Evolutionary conservation across 2,888 invertebrate genomes (phyloP), one percentile per base, ranked within the genome.

Genomic region (Panorpa germanica): DNA sequence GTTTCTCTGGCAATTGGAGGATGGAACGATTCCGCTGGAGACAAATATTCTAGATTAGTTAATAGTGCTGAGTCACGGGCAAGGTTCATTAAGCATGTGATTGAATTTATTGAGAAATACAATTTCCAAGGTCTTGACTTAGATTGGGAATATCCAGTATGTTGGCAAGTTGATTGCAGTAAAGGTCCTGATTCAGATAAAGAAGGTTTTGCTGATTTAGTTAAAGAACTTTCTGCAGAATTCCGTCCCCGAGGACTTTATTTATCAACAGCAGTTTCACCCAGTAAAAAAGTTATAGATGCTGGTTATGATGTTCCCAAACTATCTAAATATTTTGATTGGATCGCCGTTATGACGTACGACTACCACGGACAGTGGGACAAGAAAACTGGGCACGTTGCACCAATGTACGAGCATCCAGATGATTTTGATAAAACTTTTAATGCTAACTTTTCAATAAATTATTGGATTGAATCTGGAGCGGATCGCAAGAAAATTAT

Each of bases 341-440:
- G 85, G 82, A 83, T 90, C 38, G 72, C 85, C 1, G 70, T 90
- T 1, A 88, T 90, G 86, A 68, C 81, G 1, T 88, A 88, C 45
- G 88, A 90, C 45, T 86, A 76, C 45, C 85, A 86, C 42, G 88
- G 86, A 0, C 83, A 85, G 44, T 86, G 85, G 85, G 86, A 86
- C 44, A 81, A 82, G 49, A 70, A 72, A 40, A 88, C 86, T 0
- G 88, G 86, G 1, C 88, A 90, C 46, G 74, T 86, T 3, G 77
- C 88, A 1, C 88, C 86, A 3, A 75, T 90, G 69, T 86, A 82
- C 40, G 59, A 59, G 3, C 70, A 75, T 45, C 75, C 76, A 0
- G 70, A 70, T 16, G 76, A 77, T 45, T 63, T 65, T 35, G 77
- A 80, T 39, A 62, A 61, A 28, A 73, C 74, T 6, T 78, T 85